A percentile compares a stretch with the other conserved stretches of the same genome.
These are phyloP conservation scores for Channallabes apus DNA, from an alignment of 2,797 vertebrate species.

Conservation along the genomic window DNA sequence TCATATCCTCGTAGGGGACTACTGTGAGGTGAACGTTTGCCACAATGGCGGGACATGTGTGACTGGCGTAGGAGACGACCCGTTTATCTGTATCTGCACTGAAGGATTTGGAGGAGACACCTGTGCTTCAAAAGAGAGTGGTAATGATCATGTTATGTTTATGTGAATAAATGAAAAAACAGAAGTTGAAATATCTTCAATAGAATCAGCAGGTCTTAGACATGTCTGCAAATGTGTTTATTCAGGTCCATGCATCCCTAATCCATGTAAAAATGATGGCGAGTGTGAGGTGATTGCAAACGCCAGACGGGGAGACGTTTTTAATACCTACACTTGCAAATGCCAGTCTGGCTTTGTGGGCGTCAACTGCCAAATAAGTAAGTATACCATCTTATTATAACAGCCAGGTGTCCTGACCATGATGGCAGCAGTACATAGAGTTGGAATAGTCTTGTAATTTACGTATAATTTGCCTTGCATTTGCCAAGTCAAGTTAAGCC, in stretches of 20 bases:
- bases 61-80: constrained; percentile 73
- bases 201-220: not conserved
- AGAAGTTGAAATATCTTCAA: not conserved
- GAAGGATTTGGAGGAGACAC: constrained; percentile 85
- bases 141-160: constrained; percentile 62
- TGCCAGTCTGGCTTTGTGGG: constrained; percentile 85
- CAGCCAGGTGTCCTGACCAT: not conserved
- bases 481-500: not conserved
- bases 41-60: constrained; percentile 90
- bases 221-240: not conserved
- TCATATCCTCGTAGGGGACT: constrained; percentile 76
- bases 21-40: constrained; percentile 85
- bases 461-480: constrained; percentile 1
- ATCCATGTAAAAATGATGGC: constrained; percentile 85
- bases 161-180: not conserved
- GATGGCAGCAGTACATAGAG: not conserved
- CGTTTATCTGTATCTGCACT: constrained; percentile 87
- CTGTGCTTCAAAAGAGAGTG: constrained; percentile 87
- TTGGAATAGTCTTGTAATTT: not conserved
- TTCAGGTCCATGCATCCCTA: constrained; percentile 86
- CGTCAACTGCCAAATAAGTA: constrained; percentile 87
- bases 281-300: constrained; percentile 74
- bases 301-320: constrained; percentile 84
- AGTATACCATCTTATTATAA: constrained; percentile 65
- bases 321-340: constrained; percentile 85